Evolutionary conservation across 2,888 invertebrate genomes (phyloP).

Genomic region (Cosmia trapezina): DNA sequence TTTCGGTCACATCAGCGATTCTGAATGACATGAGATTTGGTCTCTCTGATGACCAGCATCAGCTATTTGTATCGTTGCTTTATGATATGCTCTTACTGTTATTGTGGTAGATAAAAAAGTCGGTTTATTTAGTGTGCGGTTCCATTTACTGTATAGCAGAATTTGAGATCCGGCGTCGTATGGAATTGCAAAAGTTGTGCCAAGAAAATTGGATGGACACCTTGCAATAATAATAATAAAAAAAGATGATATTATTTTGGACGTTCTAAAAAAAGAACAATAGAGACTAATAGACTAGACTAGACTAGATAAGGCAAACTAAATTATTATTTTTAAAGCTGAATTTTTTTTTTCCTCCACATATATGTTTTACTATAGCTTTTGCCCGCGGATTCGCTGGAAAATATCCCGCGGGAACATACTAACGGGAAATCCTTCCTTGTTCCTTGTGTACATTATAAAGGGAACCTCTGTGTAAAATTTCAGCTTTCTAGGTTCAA

Average conservation of each 20-base stretch:
- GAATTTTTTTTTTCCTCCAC: no score
- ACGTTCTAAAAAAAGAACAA: not conserved
- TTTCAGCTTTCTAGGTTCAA: no score
- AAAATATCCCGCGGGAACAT: no score
- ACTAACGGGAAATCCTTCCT: no score
- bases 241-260: slow-evolving; percentile 5
- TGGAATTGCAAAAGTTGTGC: slow-evolving; percentile 28
- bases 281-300: no score
- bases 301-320: no score
- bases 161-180: slow-evolving; percentile 10
- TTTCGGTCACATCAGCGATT: slow-evolving; percentile 69
- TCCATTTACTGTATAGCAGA: slow-evolving; percentile 32
- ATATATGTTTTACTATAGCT: no score
- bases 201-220: slow-evolving; percentile 40
- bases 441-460: no score
- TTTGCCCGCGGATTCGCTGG: no score
- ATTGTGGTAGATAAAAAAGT: slow-evolving; percentile 43
- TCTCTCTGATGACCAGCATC: slow-evolving; percentile 38
- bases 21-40: slow-evolving; percentile 57
- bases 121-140: slow-evolving; percentile 21
- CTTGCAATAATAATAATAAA: slow-evolving; percentile 2
- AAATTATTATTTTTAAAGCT: no score
- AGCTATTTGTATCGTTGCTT: slow-evolving; percentile 48
- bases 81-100: slow-evolving; percentile 45
- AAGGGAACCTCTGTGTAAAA: no score